Evolutionary conservation across 1,140 invertebrate genomes (phyloP).

Genomic region (Pogonus chalceus): DNA sequence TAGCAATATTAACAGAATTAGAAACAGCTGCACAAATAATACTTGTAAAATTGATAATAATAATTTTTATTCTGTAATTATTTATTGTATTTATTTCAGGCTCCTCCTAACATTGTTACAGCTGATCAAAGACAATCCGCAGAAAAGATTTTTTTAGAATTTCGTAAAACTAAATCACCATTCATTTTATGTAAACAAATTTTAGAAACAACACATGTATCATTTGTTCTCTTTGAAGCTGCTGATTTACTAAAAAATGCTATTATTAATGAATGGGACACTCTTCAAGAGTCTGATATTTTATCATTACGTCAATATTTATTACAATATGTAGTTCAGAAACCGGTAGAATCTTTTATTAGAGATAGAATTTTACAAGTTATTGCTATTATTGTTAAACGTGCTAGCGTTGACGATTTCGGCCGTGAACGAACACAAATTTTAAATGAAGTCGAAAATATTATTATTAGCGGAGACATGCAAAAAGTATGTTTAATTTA

Average conservation of each 20-base stretch:
- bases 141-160: slow-evolving; percentile 68
- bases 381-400: slow-evolving; percentile 79
- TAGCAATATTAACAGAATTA: slow-evolving; percentile 21
- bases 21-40: slow-evolving; percentile 30
- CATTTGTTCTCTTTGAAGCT: slow-evolving; percentile 81
- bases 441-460: slow-evolving; percentile 60
- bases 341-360: slow-evolving; percentile 48
- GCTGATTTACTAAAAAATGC: slow-evolving; percentile 74
- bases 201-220: slow-evolving; percentile 64
- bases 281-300: slow-evolving; percentile 55
- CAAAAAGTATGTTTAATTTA: slow-evolving; percentile 44
- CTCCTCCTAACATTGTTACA: slow-evolving; percentile 68
- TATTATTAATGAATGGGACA: slow-evolving; percentile 71
- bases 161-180: slow-evolving; percentile 71
- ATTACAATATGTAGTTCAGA: slow-evolving; percentile 62
- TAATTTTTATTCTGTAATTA: slow-evolving; percentile 8
- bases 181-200: slow-evolving; percentile 73
- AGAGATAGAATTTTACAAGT: slow-evolving; percentile 62
- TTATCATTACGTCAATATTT: slow-evolving; percentile 66
- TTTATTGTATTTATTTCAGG: slow-evolving; percentile 43
- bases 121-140: slow-evolving; percentile 67
- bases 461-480: slow-evolving; percentile 55
- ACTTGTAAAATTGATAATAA: slow-evolving; percentile 23
- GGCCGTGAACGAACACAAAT: slow-evolving; percentile 57
- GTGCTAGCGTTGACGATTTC: slow-evolving; percentile 61